Evolutionary conservation across 2,113 vertebrate genomes (phyloP), one percentile per base, ranked within the genome.

Genomic region (Ovibos moschatus): DNA sequence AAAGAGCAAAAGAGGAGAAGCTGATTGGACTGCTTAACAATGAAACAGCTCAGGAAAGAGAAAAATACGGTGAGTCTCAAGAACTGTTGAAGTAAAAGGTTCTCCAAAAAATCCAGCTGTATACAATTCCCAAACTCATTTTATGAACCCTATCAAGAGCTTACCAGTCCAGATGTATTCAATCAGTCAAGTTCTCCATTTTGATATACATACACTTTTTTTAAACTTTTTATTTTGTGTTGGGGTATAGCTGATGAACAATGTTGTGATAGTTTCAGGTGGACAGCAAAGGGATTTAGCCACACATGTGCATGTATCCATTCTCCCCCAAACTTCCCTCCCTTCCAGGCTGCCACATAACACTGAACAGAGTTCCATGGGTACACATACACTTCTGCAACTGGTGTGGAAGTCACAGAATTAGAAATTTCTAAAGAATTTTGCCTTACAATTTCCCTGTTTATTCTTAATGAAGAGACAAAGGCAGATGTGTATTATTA

Each of bases 401-500:
- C 36, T 74, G 71, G 36, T 43, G 71, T 43, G 11, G 71, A 76
- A 76, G 36, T 40, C 67, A 40, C 21, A 40, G 67, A 67, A 67
- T 36, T 67, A 36, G n/a, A 74, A 74, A 40, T 36, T 40, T 74
- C 36, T 40, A 36, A 74, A 74, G 19, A 71, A 71, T 11, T 71
- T 71, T 36, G 64, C n/a, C 64, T 71, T 23, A 71, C 17, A 36
- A 40, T 74, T 74, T 43, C 36, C 21, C 36, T 13, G 21, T 40
- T 74, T 43, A 40, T 40, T 74, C 21, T 74, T 40, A 43, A 40
- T 40, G 11, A 25, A 74, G 36, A 74, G 67, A 40, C 67, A 57
- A 27, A 57, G n/a, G 36, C 82, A 85, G 89, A 98, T 28, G 43
- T 98, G 0, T 98, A 92, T 50, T 97, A 5, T 43, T 99, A 99